These are phyloP conservation scores for Larimichthys crocea DNA, from an alignment of 2,113 vertebrate species.

Conservation along the genomic window DNA sequence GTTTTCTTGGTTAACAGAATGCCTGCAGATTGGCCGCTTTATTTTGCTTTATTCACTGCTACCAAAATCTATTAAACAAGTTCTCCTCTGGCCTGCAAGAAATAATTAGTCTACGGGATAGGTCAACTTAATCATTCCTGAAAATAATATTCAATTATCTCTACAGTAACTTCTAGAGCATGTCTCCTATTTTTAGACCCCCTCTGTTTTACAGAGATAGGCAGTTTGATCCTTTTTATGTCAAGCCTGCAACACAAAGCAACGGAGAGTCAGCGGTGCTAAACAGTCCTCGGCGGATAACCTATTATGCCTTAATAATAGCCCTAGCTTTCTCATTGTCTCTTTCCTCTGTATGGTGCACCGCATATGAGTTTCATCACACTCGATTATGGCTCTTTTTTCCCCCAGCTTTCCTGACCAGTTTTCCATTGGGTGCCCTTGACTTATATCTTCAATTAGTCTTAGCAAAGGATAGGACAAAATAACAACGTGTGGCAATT, in stretches of 20 bases:
- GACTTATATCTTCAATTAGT: constrained; percentile 76
- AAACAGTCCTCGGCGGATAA: constrained; percentile 67
- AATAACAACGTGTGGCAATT: constrained; percentile 59
- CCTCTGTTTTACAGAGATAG: constrained; percentile 78
- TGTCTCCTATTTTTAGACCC: constrained; percentile 80
- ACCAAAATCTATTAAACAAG: constrained; percentile 81
- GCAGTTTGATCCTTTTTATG: constrained; percentile 76
- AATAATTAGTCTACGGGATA: constrained; percentile 86
- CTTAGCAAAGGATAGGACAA: constrained; percentile 54
- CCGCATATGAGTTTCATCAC: constrained; percentile 53
- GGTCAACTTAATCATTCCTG: constrained; percentile 87
- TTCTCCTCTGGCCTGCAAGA: constrained; percentile 77
- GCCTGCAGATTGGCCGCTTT: constrained; percentile 60
- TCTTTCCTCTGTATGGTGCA: constrained; percentile 47
- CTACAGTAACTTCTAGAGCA: constrained; percentile 80
- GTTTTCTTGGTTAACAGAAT: constrained; percentile 62
- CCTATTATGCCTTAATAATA: constrained; percentile 79
- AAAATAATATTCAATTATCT: constrained; percentile 88
- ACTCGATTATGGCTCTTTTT: constrained; percentile 56
- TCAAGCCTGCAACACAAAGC: constrained; percentile 74
- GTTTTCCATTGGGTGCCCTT: constrained; percentile 60
- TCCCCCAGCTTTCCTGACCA: constrained; percentile 32
- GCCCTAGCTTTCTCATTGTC: constrained; percentile 65
- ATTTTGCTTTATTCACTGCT: constrained; percentile 77
- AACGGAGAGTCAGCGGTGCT: constrained; percentile 56